Evolutionary conservation across 1,140 invertebrate species (phyloP).

Genomic region (Drosophila ohnishii): DNA sequence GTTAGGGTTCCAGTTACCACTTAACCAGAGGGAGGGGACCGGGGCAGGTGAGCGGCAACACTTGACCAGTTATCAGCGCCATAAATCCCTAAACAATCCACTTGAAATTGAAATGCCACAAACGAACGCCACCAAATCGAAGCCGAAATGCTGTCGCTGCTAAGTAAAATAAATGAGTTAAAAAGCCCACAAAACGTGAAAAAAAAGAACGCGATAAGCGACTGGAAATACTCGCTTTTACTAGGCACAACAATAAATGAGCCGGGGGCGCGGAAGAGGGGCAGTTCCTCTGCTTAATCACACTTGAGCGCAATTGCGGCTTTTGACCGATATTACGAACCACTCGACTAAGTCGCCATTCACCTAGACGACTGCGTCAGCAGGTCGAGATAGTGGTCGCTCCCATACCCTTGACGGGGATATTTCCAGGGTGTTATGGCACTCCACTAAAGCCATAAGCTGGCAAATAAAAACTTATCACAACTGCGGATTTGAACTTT

Average conservation of each 20-base stretch:
- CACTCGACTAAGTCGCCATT: constrained; percentile 51
- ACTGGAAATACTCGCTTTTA: constrained; percentile 50
- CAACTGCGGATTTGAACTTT: neutral
- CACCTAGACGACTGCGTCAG: constrained; percentile 47
- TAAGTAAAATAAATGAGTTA: constrained; percentile 73
- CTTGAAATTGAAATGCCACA: constrained; percentile 62
- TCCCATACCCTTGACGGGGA: constrained; percentile 5
- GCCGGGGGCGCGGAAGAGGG: constrained; percentile 1
- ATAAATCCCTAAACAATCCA: constrained; percentile 79
- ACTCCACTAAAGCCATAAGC: constrained; percentile 7
- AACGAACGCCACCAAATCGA: constrained; percentile 37
- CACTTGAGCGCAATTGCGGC: constrained; percentile 75
- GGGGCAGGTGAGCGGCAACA: constrained; percentile 34
- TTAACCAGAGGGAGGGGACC: neutral
- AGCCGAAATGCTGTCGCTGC: constrained; percentile 38
- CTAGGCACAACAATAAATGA: constrained; percentile 43
- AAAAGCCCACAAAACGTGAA: constrained; percentile 51
- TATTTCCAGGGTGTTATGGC: constrained; percentile 8
- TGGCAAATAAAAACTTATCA: constrained; percentile 12
- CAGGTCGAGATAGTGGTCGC: constrained; percentile 37
- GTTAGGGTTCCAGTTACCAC: constrained; percentile 25
- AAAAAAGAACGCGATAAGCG: constrained; percentile 46
- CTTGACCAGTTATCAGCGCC: constrained; percentile 76
- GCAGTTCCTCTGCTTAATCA: constrained; percentile 65
- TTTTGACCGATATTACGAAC: constrained; percentile 74